Evolutionary conservation across 2,113 vertebrate species (phyloP), one percentile per base, ranked within the genome.

Genomic region (Parotia lawesii): DNA sequence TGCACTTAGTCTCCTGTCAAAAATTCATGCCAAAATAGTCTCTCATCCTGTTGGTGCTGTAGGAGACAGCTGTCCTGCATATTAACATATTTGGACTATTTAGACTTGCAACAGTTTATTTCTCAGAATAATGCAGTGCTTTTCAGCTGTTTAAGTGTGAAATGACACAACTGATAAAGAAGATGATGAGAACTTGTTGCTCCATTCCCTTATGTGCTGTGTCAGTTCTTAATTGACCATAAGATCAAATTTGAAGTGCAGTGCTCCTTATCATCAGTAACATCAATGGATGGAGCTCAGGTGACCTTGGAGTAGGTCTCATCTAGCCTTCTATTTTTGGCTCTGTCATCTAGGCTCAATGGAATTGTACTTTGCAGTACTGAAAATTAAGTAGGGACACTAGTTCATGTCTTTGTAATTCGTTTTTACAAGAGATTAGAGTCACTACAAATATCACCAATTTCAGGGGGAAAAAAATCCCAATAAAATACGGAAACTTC

Each of bases 281-380:
- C 9, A 2, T 94, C 92, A 56, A 45, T 54, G 67, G 70, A 35
- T 0, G 0, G 74, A 95, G 93, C 92, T 95, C 92, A 72, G 62
- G n/a, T 96, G 95, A 96, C 95, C 87, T 75, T 95, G 78, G 57
- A 75, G 42, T 24, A 69, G 40, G 45, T 95, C 85, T 93, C 64
- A 87, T 79, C 42, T 93, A 73, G 73, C 66, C 21, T 85, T 87
- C 90, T 96, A 83, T 94, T 93, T 94, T 85, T 80, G 82, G 35
- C 65, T 93, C 50, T 87, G 78, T 85, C 45, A 40, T 87, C 76
- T 50, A 72, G 44, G 75, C 58, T 96, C 62, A 66, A 44, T 54
- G 50, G 50, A 87, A 57, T 56, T 87, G 74, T 82, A 38, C 31
- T 93, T 76, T 90, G 67, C 66, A 62, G 37, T 51, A 51, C 76